Evolutionary conservation across 2,797 vertebrate genomes (phyloP).

Genomic region (Zalophus californianus): DNA sequence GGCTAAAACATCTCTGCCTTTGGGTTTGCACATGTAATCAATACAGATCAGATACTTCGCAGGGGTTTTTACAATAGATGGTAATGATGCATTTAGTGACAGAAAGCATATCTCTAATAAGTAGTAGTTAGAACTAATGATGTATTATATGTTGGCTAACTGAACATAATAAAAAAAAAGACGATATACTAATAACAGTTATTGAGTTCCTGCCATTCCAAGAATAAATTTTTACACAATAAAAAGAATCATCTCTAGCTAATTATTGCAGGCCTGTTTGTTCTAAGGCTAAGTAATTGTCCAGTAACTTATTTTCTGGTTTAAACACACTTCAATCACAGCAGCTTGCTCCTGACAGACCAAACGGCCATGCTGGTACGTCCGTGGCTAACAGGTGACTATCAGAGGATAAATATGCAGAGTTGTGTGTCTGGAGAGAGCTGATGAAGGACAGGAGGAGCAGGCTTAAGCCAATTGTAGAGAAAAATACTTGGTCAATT

Average conservation of each 20-base stretch:
- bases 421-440: background rate
- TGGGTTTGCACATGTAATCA: background rate
- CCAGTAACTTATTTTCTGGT: slow-evolving; percentile 44
- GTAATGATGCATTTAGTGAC: background rate
- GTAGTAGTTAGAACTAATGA: background rate
- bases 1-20: background rate
- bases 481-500: background rate
- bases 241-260: background rate
- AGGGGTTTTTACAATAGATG: background rate
- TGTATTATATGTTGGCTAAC: no score
- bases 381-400: background rate
- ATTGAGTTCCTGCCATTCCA: slow-evolving; percentile 14
- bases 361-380: background rate
- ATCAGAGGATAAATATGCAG: background rate
- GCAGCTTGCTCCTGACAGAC: background rate
- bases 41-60: background rate
- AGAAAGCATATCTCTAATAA: background rate
- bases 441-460: background rate
- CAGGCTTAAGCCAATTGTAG: background rate
- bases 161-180: no score
- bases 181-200: background rate
- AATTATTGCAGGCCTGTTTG: background rate
- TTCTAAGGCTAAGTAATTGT: slow-evolving; percentile 27
- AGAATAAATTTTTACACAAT: slow-evolving; percentile 53
- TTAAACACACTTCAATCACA: background rate